These are phyloP conservation scores for Papilio demoleus DNA, from an alignment of 2,888 invertebrate species.

Conservation along the genomic window DNA sequence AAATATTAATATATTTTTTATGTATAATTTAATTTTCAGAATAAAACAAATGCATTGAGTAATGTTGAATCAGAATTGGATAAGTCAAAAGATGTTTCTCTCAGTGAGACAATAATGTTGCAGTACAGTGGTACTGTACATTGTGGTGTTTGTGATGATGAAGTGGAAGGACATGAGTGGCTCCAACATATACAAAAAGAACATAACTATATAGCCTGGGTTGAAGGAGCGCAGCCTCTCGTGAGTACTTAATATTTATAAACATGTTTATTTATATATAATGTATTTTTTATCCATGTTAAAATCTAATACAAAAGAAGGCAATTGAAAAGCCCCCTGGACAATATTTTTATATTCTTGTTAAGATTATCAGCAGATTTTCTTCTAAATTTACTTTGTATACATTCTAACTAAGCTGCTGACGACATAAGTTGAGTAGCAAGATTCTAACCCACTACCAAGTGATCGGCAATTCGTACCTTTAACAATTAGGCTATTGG, in stretches of 20 bases:
- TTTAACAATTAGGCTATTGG: too few relatives aligned
- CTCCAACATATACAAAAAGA: constrained; percentile 69
- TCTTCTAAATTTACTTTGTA: too few relatives aligned
- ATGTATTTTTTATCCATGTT: too few relatives aligned
- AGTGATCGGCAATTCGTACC: too few relatives aligned
- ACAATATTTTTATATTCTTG: too few relatives aligned
- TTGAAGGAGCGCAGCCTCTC: constrained; percentile 74
- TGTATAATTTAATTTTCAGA: neutral
- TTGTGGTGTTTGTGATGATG: constrained; percentile 65
- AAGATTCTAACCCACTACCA: too few relatives aligned
- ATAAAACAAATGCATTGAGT: neutral
- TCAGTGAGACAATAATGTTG: neutral
- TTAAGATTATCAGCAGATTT: too few relatives aligned
- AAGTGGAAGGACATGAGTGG: constrained; percentile 67
- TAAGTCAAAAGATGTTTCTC: constrained; percentile 7
- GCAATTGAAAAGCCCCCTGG: too few relatives aligned
- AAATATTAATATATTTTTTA: neutral
- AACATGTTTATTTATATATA: too few relatives aligned
- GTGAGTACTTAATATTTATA: constrained; percentile 65
- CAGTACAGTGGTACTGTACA: constrained; percentile 30
- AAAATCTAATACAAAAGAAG: too few relatives aligned
- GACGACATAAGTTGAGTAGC: too few relatives aligned
- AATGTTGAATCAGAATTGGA: neutral
- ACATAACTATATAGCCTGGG: constrained; percentile 84
- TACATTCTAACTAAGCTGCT: too few relatives aligned